These are phyloP conservation scores for Argopecten irradians DNA, from an alignment of 1,140 invertebrate genomes.

Conservation along the genomic window DNA sequence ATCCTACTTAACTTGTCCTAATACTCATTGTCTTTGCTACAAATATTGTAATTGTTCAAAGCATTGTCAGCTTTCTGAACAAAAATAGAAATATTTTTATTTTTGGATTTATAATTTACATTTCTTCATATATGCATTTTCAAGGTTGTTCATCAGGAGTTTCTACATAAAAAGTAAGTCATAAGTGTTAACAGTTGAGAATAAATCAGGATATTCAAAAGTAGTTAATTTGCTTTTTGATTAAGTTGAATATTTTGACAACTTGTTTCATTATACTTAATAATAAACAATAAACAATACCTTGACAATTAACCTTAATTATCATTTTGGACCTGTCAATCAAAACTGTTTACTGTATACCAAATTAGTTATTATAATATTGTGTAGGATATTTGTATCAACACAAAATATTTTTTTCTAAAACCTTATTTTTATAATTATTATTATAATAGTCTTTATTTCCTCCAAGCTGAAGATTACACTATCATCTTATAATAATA, in stretches of 20 bases:
- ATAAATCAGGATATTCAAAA: background rate
- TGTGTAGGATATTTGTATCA: too few species aligned
- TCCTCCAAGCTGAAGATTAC: too few species aligned
- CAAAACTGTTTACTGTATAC: background rate
- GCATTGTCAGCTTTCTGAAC: background rate
- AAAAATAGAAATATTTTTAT: too few species aligned
- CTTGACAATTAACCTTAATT: background rate
- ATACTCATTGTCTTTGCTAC: background rate
- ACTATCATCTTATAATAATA: too few species aligned
- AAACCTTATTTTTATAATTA: too few species aligned
- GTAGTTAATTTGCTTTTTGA: background rate
- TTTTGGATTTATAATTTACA: too few species aligned
- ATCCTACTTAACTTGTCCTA: background rate
- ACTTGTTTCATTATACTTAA: background rate
- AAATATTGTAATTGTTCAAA: background rate
- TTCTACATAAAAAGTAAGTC: too few species aligned
- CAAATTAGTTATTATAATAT: background rate
- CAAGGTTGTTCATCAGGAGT: too few species aligned
- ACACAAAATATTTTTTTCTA: too few species aligned
- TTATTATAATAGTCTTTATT: too few species aligned
- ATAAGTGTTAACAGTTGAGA: background rate
- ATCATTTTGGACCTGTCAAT: background rate
- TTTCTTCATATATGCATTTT: too few species aligned
- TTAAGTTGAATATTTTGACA: background rate
- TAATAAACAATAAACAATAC: background rate